Evolutionary conservation across 2,888 invertebrate genomes (phyloP).

Genomic region (Dicranocentrus wangi): DNA sequence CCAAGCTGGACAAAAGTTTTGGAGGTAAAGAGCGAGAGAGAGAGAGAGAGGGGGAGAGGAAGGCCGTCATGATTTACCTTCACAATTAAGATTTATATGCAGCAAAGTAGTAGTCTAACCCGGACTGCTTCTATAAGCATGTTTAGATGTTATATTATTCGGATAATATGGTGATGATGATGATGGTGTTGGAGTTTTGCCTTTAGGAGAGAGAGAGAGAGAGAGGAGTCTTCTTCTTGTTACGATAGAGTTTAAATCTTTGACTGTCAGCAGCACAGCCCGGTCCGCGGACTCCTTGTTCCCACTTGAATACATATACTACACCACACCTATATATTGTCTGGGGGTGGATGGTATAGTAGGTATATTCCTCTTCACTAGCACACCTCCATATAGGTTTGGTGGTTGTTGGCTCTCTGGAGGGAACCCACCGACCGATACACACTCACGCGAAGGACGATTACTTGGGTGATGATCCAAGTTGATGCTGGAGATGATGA

Average conservation of each 20-base stretch:
- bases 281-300: conserved; percentile 18
- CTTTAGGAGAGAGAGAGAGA: too few species aligned
- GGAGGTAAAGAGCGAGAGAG: neutral
- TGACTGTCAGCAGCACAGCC: conserved; percentile 18
- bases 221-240: neutral
- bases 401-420: too few species aligned
- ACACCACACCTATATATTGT: neutral
- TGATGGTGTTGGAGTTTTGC: neutral
- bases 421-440: too few species aligned
- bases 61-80: conserved; percentile 26
- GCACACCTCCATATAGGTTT: too few species aligned
- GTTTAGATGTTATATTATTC: too few species aligned
- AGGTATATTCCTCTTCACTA: too few species aligned
- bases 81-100: conserved; percentile 57
- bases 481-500: conserved; percentile 1
- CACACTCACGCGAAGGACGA: too few species aligned
- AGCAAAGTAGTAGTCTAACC: too few species aligned
- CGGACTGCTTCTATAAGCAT: conserved; percentile 4
- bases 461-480: too few species aligned
- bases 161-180: too few species aligned
- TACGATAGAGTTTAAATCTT: conserved; percentile 9
- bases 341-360: too few species aligned
- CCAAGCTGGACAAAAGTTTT: neutral
- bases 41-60: neutral
- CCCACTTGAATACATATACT: conserved; percentile 27